Evolutionary conservation across 2,888 invertebrate species (phyloP).

Genomic region (Ypsolopha scabrella): DNA sequence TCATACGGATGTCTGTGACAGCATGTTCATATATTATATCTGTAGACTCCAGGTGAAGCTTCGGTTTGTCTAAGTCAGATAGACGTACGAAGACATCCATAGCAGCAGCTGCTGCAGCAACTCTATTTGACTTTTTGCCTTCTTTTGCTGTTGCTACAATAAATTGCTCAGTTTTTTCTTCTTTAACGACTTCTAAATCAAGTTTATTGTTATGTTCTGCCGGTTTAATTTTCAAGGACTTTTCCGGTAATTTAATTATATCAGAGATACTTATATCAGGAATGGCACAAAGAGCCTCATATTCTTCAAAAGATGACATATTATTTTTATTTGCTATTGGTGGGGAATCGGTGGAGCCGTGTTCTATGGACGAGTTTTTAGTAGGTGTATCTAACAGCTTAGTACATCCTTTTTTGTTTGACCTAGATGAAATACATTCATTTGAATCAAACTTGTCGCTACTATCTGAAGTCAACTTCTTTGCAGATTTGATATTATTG

Average conservation of each 20-base stretch:
- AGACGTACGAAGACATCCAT: slow-evolving; percentile 75
- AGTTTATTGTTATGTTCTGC: slow-evolving; percentile 5
- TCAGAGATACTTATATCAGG: slow-evolving; percentile 48
- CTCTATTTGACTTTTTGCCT: slow-evolving; percentile 5
- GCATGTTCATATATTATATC: slow-evolving; percentile 23
- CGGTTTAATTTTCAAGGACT: slow-evolving; percentile 6
- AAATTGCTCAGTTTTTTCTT: neutral
- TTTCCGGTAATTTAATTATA: slow-evolving; percentile 32
- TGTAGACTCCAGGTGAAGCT: slow-evolving; percentile 40
- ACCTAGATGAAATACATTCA: too few relatives aligned
- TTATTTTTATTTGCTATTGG: too few relatives aligned
- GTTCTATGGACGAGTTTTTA: too few relatives aligned
- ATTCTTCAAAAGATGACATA: slow-evolving; percentile 41
- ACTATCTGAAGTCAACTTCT: neutral
- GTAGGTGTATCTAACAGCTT: too few relatives aligned
- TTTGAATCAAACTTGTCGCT: slow-evolving; percentile 12
- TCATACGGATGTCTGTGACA: slow-evolving; percentile 68
- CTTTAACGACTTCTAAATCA: neutral
- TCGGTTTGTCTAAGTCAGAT: slow-evolving; percentile 81
- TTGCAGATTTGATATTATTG: too few relatives aligned
- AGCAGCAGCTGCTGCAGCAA: neutral
- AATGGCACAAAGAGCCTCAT: slow-evolving; percentile 47
- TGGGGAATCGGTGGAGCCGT: too few relatives aligned
- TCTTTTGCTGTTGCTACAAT: neutral
- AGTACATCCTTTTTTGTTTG: too few relatives aligned